Base-by-base conservation (phyloP, 1,140 invertebrate genomes). In the Microplitis mediator region DNA sequence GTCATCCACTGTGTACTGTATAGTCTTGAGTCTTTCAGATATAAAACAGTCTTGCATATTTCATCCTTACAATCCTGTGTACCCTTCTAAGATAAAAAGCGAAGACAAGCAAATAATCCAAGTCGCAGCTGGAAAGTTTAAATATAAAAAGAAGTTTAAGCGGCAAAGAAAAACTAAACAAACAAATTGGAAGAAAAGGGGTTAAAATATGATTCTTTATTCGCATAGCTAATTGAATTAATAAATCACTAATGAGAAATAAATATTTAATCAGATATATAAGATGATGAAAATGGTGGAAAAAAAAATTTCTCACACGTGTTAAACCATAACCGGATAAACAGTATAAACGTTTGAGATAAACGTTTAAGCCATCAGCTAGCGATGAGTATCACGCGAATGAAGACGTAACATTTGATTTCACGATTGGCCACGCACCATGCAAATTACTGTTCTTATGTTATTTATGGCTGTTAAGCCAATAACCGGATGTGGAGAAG, bases 11-110 rank as follows among this genome's bases (percentile, higher is more conserved):
- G 6, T 45, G 6, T 45, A 45, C 50, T 60, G 35, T 14, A 60
- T 36, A 70, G 66, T 54, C 69, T 69, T 65, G 68, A 45, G 6
- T 45, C 39, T 45, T 45, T 45, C 39, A 60, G 70, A 71, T 66
- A 52, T 51, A 66, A 65, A 65, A 31, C 45, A 23, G 31, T 34
- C 69, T 56, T 78, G 77, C 73, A 81, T 82, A 81, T 81, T 81
- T 82, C 82, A 83, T 84, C 74, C 77, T 83, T 80, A 82, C 73
- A 74, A 78, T 79, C 78, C 71, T 45, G 76, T 78, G 73, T 75
- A 39, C 62, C 62, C 32, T 39, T n/a, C 13, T 62, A 32, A 62
- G 74, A 63, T 75, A 73, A 76, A 71, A 74, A 78, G 76, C 74
- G 73, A 64, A 23, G 61, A 31, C 14, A 70, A 61, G 31, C 31